These are phyloP conservation scores for Nothobranchius kuhntae DNA, from an alignment of 2,113 vertebrate species.

Conservation along the genomic window DNA sequence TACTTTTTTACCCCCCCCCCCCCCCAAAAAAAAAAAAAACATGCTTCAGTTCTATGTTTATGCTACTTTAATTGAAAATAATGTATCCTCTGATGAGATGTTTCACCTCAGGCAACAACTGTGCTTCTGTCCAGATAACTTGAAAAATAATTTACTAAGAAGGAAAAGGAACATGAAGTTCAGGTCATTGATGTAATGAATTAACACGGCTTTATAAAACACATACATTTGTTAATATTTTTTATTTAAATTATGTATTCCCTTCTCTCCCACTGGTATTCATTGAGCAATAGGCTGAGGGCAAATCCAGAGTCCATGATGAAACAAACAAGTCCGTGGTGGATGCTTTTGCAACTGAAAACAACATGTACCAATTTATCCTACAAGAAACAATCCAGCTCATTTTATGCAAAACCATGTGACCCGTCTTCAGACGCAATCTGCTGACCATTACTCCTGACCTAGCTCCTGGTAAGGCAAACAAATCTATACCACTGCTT, in stretches of 20 bases:
- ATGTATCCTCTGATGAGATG: constrained; percentile 16
- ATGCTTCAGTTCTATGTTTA: constrained; percentile 26
- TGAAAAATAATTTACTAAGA: not conserved
- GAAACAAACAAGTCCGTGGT: constrained; percentile 27
- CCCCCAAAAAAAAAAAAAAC: not conserved
- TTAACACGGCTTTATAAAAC: not conserved
- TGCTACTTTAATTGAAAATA: constrained; percentile 12
- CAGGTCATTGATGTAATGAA: too few species aligned
- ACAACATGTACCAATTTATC: constrained; percentile 38
- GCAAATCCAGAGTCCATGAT: constrained; percentile 28
- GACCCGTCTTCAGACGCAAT: constrained; percentile 44
- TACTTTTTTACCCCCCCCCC: not conserved
- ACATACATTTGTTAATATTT: not conserved
- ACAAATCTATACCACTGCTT: constrained; percentile 65
- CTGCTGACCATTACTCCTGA: constrained; percentile 57
- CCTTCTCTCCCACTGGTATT: constrained; percentile 12
- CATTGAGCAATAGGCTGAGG: constrained; percentile 20
- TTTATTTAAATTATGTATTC: constrained; percentile 6
- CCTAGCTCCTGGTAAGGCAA: constrained; percentile 45
- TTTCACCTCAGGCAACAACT: constrained; percentile 3
- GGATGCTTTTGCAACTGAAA: constrained; percentile 46
- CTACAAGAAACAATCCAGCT: constrained; percentile 32
- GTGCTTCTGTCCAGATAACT: not conserved
- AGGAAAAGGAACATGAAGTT: not conserved
- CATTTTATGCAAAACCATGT: constrained; percentile 63